Percentiles rank a stretch among this genome's conserved stretches.
Evolutionary conservation across 2,113 vertebrate genomes (phyloP).

Genomic region (Lethenteron reissneri): DNA sequence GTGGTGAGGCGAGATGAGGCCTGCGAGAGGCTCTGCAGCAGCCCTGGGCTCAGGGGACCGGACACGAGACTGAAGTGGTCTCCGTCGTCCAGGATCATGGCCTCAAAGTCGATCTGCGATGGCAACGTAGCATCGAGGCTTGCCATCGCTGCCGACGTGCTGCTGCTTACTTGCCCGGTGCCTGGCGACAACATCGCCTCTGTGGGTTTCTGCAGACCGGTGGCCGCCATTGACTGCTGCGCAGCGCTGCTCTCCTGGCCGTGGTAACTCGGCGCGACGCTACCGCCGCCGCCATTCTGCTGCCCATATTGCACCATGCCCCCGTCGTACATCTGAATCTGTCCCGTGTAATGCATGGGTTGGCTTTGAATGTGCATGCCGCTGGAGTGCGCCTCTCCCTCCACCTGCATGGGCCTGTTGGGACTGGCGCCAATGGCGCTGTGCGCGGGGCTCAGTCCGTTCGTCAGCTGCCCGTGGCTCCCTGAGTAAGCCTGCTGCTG

Average conservation of each 20-base stretch:
- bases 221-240: no score
- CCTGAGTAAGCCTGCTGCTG: no score
- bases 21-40: conserved; percentile 84
- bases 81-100: conserved; percentile 66
- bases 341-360: conserved; percentile 46
- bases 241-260: no score
- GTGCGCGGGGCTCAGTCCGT: no score
- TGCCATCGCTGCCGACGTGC: conserved; percentile 42
- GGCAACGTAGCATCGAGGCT: conserved; percentile 32
- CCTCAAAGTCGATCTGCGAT: conserved; percentile 77
- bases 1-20: conserved; percentile 88
- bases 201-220: no score
- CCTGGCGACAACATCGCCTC: conserved; percentile 32
- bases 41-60: conserved; percentile 63
- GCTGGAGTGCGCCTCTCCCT: no score
- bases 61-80: conserved; percentile 93
- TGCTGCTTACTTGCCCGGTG: conserved; percentile 77
- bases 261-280: no score
- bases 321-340: conserved; percentile 62
- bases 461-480: no score
- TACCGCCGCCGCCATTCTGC: no score
- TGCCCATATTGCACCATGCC: not conserved
- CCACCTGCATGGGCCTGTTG: no score
- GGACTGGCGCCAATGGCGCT: no score
- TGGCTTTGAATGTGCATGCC: no score